phyloP scores from a whole-genome alignment of 2,797 vertebrate genomes.

The Sebastes umbrosus region DNA sequence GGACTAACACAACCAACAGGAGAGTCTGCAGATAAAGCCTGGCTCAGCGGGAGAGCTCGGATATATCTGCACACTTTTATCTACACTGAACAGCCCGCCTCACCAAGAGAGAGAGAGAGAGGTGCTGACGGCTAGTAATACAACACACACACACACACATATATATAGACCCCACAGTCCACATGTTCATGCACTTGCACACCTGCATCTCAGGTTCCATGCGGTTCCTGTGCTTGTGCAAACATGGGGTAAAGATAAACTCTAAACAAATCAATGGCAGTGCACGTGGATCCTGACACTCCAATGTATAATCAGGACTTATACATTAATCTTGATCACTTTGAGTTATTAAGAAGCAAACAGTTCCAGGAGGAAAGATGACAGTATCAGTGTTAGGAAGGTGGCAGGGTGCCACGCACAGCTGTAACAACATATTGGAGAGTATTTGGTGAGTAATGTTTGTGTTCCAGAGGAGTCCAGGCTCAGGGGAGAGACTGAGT shows the following conservation, averaged over 20 bases:
- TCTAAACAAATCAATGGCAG: slow-evolving; percentile 39
- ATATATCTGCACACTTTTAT: slow-evolving; percentile 75
- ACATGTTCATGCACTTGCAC: slow-evolving; percentile 17
- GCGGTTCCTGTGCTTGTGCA: slow-evolving; percentile 23
- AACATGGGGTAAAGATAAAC: slow-evolving; percentile 31
- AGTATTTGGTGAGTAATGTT: slow-evolving; percentile 49
- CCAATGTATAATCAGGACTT: background rate
- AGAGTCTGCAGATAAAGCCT: slow-evolving; percentile 67
- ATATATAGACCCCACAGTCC: background rate
- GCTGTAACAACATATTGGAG: slow-evolving; percentile 34
- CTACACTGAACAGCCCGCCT: slow-evolving; percentile 64
- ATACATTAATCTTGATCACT: background rate
- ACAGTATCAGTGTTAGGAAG: background rate
- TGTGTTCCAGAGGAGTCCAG: slow-evolving; percentile 33
- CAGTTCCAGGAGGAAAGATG: background rate
- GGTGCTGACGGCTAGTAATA: slow-evolving; percentile 42
- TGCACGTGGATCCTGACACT: background rate
- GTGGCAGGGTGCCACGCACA: slow-evolving; percentile 4
- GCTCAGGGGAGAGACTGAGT: slow-evolving; percentile 52
- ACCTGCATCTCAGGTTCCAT: slow-evolving; percentile 39
- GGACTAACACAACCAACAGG: slow-evolving; percentile 59
- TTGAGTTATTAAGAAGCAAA: background rate
- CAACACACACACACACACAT: slow-evolving; percentile 1
- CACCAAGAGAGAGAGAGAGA: slow-evolving; percentile 6
- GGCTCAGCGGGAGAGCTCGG: slow-evolving; percentile 56